Conservation (phyloP, 2,888 invertebrate genomes). For the Orthonevra nobilis region DNA sequence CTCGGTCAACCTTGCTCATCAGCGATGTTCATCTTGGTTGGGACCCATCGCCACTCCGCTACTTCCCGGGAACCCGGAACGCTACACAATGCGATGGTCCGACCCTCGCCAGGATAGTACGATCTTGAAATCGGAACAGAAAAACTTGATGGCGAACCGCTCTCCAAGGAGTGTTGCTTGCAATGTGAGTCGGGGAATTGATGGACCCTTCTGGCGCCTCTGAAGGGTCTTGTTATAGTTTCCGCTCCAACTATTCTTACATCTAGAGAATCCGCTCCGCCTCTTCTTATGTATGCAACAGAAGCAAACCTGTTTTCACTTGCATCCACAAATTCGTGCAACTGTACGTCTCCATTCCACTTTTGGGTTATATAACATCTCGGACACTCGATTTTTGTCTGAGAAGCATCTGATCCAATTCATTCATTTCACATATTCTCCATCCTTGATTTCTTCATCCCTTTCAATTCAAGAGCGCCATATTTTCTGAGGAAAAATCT, state of each 20-base stretch:
- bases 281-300: conserved; percentile 34
- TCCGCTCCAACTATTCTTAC: conserved; percentile 31
- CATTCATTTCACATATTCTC: background rate
- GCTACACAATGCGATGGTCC: conserved; percentile 65
- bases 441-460: no score
- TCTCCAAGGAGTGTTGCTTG: conserved; percentile 68
- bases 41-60: conserved; percentile 53
- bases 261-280: background rate
- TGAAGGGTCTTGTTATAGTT: no score
- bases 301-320: conserved; percentile 47
- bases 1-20: conserved; percentile 36
- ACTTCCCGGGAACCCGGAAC: conserved; percentile 47
- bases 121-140: conserved; percentile 71
- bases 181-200: conserved; percentile 70
- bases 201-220: conserved; percentile 22
- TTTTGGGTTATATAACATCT: background rate
- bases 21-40: no score
- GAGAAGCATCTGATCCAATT: background rate
- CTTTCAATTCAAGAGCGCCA: background rate
- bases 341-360: no score
- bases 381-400: background rate
- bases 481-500: no score
- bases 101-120: conserved; percentile 70
- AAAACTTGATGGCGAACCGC: conserved; percentile 40
- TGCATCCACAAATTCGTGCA: conserved; percentile 69